phyloP scores from a whole-genome alignment of 2,888 invertebrate genomes.

The Dione juno region DNA sequence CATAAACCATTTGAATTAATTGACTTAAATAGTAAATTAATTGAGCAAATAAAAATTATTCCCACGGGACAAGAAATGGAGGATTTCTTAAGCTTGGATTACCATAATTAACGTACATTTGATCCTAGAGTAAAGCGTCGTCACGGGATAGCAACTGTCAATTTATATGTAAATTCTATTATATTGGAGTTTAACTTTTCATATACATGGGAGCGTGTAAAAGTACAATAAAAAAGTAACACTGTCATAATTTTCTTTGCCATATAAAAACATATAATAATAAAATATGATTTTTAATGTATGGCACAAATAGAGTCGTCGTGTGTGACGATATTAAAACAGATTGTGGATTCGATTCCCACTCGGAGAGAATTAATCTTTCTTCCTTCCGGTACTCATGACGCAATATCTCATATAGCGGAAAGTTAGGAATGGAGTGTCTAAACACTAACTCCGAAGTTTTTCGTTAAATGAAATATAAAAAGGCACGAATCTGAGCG shows the following conservation, averaged over 20 bases:
- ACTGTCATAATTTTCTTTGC: too few relatives aligned
- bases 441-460: too few relatives aligned
- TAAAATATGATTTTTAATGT: too few relatives aligned
- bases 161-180: slow-evolving; percentile 9
- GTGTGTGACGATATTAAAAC: too few relatives aligned
- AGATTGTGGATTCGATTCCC: too few relatives aligned
- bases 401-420: too few relatives aligned
- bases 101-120: background rate
- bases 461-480: background rate
- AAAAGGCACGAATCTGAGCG: background rate
- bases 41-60: background rate
- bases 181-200: background rate
- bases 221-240: too few relatives aligned
- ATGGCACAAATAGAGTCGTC: too few relatives aligned
- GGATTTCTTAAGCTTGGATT: background rate
- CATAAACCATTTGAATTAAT: background rate
- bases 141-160: background rate
- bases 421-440: too few relatives aligned
- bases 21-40: background rate
- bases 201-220: background rate
- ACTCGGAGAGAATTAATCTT: too few relatives aligned
- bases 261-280: too few relatives aligned
- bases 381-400: too few relatives aligned
- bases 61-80: background rate
- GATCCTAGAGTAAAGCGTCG: background rate